Evolutionary conservation across 1,140 invertebrate genomes (phyloP).

Genomic region (Zaprionus taronus): DNA sequence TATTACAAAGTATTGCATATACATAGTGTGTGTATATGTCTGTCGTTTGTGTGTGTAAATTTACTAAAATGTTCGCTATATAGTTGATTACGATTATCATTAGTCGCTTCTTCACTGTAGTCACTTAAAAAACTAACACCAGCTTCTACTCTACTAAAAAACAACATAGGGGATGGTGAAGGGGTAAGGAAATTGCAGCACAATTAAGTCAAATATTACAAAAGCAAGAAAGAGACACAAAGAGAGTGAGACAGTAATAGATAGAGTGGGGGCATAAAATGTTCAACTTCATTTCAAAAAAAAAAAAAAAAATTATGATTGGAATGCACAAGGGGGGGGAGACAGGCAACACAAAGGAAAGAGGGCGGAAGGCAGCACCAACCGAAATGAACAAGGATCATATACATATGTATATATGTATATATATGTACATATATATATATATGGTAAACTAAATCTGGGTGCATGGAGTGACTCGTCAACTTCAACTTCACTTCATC

Average conservation of each 20-base stretch:
- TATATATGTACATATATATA: too few relatives aligned
- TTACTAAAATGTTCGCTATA: slow-evolving; percentile 64
- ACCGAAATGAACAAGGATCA: slow-evolving; percentile 1
- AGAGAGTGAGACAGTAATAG: not conserved
- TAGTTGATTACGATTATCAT: slow-evolving; percentile 16
- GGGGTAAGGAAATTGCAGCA: slow-evolving; percentile 18
- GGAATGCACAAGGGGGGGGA: slow-evolving; percentile 13
- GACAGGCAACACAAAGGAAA: slow-evolving; percentile 3
- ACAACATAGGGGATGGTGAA: not conserved
- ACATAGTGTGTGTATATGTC: slow-evolving; percentile 24
- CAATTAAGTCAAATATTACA: slow-evolving; percentile 31
- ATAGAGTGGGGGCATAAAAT: not conserved
- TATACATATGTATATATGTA: too few relatives aligned
- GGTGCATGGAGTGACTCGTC: not conserved
- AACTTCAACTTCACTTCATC: not conserved
- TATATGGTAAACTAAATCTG: too few relatives aligned
- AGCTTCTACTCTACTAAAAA: slow-evolving; percentile 33
- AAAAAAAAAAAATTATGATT: not conserved
- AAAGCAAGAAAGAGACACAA: slow-evolving; percentile 3
- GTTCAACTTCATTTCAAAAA: not conserved
- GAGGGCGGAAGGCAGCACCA: not conserved
- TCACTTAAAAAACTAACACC: slow-evolving; percentile 66
- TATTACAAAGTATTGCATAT: slow-evolving; percentile 47
- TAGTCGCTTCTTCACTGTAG: slow-evolving; percentile 34
- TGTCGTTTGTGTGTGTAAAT: slow-evolving; percentile 56